Evolutionary conservation across 2,113 vertebrate genomes (phyloP).

Genomic region (Symphodus melops): DNA sequence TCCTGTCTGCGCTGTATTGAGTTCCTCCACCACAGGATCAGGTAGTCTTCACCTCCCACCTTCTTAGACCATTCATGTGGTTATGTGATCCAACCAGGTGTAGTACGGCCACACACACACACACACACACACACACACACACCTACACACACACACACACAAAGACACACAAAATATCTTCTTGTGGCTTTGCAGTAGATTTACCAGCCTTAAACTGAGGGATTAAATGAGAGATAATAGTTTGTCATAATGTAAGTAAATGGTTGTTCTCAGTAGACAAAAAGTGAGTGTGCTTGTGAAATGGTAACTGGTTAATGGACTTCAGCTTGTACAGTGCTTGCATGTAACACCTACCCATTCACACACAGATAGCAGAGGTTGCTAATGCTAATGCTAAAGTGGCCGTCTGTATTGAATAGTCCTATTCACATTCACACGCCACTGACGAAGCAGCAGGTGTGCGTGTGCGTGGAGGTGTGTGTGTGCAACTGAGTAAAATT

Average conservation of each 20-base stretch:
- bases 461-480: neutral
- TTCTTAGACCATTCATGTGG: constrained; percentile 15
- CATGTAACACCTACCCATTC: too few species aligned
- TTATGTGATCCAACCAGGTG: constrained; percentile 14
- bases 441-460: too few species aligned
- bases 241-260: neutral
- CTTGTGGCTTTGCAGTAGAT: constrained; percentile 21
- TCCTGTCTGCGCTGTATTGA: neutral
- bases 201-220: constrained; percentile 15
- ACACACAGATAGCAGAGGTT: too few species aligned
- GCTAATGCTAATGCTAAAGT: too few species aligned
- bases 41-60: neutral
- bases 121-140: constrained; percentile 32
- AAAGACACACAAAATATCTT: constrained; percentile 13
- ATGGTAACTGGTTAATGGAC: too few species aligned
- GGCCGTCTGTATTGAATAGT: too few species aligned
- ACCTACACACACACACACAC: constrained; percentile 40
- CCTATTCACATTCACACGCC: too few species aligned
- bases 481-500: neutral
- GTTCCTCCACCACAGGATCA: constrained; percentile 32
- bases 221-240: constrained; percentile 2
- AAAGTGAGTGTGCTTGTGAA: too few species aligned
- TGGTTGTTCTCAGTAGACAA: neutral
- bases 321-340: too few species aligned
- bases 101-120: constrained; percentile 17